Percentiles rank a stretch among this genome's conserved stretches.
These are phyloP conservation scores for Zaprionus ornatus DNA, from an alignment of 1,140 invertebrate genomes.

Conservation along the genomic window DNA sequence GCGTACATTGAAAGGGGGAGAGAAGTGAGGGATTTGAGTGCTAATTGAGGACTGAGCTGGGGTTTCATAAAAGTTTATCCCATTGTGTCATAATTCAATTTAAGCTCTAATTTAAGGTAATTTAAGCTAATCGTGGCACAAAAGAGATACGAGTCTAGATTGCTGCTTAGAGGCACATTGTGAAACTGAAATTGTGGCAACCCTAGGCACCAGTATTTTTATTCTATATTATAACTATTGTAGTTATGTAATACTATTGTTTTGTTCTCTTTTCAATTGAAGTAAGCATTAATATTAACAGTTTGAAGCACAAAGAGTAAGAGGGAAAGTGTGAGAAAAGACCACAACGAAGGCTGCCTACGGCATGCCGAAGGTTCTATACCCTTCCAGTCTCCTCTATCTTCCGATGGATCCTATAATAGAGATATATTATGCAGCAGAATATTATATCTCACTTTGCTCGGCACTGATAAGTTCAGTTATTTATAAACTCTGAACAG, in stretches of 20 bases:
- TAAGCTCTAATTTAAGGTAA: background rate
- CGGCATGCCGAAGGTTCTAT: no score
- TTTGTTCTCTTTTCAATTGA: background rate
- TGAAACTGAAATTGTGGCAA: background rate
- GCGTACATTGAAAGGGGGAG: background rate
- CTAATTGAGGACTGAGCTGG: background rate
- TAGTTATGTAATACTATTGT: background rate
- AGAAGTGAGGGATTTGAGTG: background rate
- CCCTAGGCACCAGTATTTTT: background rate
- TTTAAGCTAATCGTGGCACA: background rate
- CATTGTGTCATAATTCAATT: conserved; percentile 1
- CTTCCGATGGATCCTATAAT: no score
- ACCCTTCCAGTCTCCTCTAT: no score
- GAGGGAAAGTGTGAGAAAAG: background rate
- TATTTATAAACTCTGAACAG: no score
- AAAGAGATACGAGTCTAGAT: background rate
- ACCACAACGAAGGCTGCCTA: no score
- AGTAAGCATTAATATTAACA: background rate
- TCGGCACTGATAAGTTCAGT: no score
- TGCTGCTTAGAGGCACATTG: background rate
- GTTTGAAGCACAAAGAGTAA: background rate
- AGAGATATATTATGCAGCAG: no score
- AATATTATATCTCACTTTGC: no score
- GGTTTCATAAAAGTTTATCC: background rate
- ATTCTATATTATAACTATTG: background rate